Conservation (phyloP, 2,113 vertebrate genomes). For the Nasalis larvatus region DNA sequence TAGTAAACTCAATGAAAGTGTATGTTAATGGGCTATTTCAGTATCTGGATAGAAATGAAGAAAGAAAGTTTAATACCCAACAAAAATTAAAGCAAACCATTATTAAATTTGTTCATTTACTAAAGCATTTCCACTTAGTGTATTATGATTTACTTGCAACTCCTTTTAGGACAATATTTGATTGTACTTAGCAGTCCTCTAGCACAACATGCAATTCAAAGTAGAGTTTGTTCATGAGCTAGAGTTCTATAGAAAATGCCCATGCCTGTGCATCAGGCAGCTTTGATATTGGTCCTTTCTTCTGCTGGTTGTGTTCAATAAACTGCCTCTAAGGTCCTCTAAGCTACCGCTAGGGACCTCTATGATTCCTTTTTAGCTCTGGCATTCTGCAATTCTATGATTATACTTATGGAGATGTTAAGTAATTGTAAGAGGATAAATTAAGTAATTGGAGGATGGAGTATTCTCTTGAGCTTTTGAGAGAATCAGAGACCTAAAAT, state of each 20-base stretch:
- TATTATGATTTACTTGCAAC: constrained; percentile 4
- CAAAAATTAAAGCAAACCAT: background rate
- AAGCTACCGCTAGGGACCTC: background rate
- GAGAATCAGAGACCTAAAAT: background rate
- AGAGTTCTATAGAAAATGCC: background rate
- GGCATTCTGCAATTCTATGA: background rate
- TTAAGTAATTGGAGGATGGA: background rate
- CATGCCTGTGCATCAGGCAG: background rate
- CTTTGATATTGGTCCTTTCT: background rate
- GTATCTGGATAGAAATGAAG: background rate
- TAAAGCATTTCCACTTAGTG: background rate
- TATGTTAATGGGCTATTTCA: constrained; percentile 16
- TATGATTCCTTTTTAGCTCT: background rate
- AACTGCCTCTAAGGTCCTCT: background rate
- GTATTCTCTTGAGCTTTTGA: background rate
- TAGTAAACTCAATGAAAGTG: constrained; percentile 72
- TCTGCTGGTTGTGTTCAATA: background rate
- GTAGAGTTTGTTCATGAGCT: background rate
- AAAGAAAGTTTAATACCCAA: background rate
- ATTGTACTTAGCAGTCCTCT: background rate
- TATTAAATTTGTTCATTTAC: background rate
- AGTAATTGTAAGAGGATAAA: background rate
- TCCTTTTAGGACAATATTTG: background rate
- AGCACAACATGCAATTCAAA: background rate
- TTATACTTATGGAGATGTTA: background rate